Evolutionary conservation across 2,113 vertebrate genomes (phyloP).

Genomic region (Heliornis fulica): DNA sequence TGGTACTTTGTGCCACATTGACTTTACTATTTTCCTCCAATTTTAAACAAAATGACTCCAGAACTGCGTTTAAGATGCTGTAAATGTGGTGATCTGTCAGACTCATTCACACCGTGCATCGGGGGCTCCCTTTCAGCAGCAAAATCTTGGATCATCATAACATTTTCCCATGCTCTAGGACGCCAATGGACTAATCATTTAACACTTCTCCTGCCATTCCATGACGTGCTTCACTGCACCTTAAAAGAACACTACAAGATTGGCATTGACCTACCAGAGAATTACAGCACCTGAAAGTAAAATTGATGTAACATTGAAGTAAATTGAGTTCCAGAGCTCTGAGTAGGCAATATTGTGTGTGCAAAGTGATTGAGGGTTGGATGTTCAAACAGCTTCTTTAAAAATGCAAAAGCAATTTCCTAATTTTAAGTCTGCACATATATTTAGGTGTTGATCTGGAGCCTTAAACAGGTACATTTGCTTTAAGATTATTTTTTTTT

Average conservation of each 20-base stretch:
- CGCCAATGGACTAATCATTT: not conserved
- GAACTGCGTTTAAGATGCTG: conserved; percentile 14
- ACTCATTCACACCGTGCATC: not conserved
- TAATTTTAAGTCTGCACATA: not conserved
- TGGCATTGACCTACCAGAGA: not conserved
- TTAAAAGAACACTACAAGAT: not conserved
- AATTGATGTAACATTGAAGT: not conserved
- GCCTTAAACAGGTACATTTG: not conserved
- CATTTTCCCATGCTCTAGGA: not conserved
- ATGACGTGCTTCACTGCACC: not conserved
- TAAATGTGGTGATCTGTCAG: conserved; percentile 4
- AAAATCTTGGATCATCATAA: not conserved
- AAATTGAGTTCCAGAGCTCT: not conserved
- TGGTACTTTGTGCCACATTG: conserved; percentile 39
- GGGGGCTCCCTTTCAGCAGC: not conserved
- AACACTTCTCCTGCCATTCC: not conserved
- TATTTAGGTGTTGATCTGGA: not conserved
- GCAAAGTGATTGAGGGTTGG: not conserved
- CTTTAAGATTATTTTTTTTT: not conserved
- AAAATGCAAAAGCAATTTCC: conserved; percentile 17
- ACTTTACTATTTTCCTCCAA: conserved; percentile 49
- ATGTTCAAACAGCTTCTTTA: not conserved
- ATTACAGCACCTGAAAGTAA: not conserved
- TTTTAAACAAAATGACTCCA: conserved; percentile 37
- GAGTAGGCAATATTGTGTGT: not conserved